phyloP scores from a whole-genome alignment of 2,888 invertebrate genomes.

The Allacma fusca region DNA sequence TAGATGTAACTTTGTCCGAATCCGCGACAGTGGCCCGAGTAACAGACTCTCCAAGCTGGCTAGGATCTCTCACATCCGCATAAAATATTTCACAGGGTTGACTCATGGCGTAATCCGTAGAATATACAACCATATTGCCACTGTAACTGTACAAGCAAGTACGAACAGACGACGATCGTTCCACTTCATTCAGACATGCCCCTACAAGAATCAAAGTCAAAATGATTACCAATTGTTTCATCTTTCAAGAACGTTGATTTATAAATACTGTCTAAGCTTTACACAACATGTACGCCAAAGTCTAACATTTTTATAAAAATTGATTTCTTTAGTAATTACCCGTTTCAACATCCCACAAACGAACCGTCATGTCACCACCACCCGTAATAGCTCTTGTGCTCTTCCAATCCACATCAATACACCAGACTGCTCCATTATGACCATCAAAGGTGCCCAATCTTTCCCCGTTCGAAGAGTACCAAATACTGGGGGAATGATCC shows the following conservation, averaged over 20 bases:
- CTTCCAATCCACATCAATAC: conserved; percentile 97
- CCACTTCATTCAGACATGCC: conserved; percentile 77
- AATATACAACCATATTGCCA: conserved; percentile 88
- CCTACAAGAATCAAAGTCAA: no score
- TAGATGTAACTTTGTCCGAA: conserved; percentile 84
- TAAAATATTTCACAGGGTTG: conserved; percentile 90
- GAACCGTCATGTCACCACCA: conserved; percentile 91
- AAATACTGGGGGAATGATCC: conserved; percentile 94
- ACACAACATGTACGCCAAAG: no score
- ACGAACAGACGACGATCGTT: conserved; percentile 88
- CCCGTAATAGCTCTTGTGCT: conserved; percentile 89
- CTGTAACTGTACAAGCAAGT: conserved; percentile 92
- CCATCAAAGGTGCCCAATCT: conserved; percentile 95
- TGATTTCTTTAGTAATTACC: no score
- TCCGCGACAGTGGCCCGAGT: conserved; percentile 55
- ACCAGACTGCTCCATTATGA: conserved; percentile 98
- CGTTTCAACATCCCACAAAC: conserved; percentile 84
- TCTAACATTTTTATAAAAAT: no score
- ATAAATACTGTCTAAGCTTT: no score
- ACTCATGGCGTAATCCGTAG: conserved; percentile 92
- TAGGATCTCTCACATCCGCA: conserved; percentile 65
- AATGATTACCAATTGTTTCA: no score
- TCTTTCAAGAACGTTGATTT: no score
- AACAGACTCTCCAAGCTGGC: conserved; percentile 67
- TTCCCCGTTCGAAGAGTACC: conserved; percentile 98